These are phyloP conservation scores for Lathamus discolor DNA, from an alignment of 2,113 vertebrate species.

Conservation along the genomic window DNA sequence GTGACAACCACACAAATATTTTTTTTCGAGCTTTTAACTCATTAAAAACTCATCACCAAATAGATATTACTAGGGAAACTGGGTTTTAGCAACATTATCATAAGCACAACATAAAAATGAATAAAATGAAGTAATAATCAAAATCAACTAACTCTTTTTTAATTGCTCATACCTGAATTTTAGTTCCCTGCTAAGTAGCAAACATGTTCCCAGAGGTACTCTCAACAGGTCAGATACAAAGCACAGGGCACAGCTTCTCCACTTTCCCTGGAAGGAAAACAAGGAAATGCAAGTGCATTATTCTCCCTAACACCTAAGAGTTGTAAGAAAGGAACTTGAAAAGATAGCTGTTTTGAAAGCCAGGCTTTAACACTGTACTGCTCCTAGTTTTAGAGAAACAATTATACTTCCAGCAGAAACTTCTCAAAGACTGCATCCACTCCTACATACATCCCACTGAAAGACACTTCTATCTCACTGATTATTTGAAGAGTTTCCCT, in stretches of 20 bases:
- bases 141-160: neutral
- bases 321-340: neutral
- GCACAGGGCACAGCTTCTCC: neutral
- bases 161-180: slow-evolving; percentile 34
- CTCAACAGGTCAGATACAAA: neutral
- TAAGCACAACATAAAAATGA: neutral
- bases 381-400: neutral
- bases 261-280: neutral
- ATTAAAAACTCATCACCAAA: neutral
- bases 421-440: neutral
- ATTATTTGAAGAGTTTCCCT: neutral
- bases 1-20: neutral
- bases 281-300: neutral
- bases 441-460: neutral
- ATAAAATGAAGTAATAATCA: neutral
- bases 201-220: slow-evolving; percentile 39
- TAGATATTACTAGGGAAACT: neutral
- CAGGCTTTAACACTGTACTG: neutral
- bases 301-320: rapidly evolving
- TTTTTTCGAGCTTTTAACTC: neutral
- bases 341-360: neutral
- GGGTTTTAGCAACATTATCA: neutral
- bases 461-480: neutral
- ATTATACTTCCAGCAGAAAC: neutral
- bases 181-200: slow-evolving; percentile 21